Evolutionary conservation across 2,113 vertebrate genomes (phyloP), one percentile per base, ranked within the genome.

Genomic region (Nibea coibor): DNA sequence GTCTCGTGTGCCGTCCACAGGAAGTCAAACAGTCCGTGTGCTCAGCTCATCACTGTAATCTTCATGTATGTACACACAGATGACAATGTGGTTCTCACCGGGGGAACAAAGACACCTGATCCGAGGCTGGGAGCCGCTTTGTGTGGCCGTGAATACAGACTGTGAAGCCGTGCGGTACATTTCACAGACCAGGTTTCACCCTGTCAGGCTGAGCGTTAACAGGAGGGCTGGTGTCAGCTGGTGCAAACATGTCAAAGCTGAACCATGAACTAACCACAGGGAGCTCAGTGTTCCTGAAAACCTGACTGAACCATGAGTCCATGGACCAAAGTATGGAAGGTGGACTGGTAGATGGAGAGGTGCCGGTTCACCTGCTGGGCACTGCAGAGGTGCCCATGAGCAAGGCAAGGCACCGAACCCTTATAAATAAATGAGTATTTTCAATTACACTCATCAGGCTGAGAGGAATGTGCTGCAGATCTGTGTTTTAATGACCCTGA

Each of bases 181-280:
- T 72, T 79, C 62, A 80, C 45, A 19, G 78, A 9, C 62, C 78
- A 1, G 26, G 70, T 83, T 78, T 83, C 70, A 50, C 3, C 54
- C 26, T 1, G 57, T 39, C 26, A 1, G 51, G 14, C 67, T 28
- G 28, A 28, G 62, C 0, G 19, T 12, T 31, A 53, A 65, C 26
- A 22, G 35, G 15, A 28, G 48, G 35, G 39, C 26, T 1, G 57
- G 71, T 71, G 76, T 71, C 76, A 47, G 68, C 62, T 48, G 61
- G 47, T 42, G 5, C 10, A 50, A 50, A 63, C 79, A 26, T 1
- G 26, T 72, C 68, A 45, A 8, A 35, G 17, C 2, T 42, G 9
- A 56, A 24, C 24, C 22, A 15, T 6, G 3, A 8, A 70, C 6
- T 10, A 9, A 54, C 3, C n/a, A 26, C 2, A 53, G 26, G 68